Percentiles rank a stretch among this genome's conserved stretches.
These are phyloP conservation scores for Machimus atricapillus DNA, from an alignment of 2,888 invertebrate genomes.

Conservation along the genomic window DNA sequence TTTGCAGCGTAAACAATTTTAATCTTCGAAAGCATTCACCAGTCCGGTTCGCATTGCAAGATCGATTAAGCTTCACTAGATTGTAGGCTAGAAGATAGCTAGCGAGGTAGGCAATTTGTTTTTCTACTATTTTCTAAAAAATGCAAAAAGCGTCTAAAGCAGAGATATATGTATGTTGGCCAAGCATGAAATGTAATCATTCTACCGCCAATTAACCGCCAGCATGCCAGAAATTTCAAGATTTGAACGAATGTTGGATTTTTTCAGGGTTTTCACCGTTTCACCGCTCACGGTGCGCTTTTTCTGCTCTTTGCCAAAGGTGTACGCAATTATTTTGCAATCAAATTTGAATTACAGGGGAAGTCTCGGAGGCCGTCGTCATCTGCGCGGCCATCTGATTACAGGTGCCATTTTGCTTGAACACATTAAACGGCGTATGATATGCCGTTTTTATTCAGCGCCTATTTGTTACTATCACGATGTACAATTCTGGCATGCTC, in stretches of 20 bases:
- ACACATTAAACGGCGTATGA: slow-evolving; percentile 26
- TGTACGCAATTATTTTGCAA: slow-evolving; percentile 40
- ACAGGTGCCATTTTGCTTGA: slow-evolving; percentile 12
- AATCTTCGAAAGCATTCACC: not conserved
- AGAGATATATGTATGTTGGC: not conserved
- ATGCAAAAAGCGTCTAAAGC: not conserved
- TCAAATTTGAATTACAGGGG: slow-evolving; percentile 41
- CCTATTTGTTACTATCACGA: slow-evolving; percentile 23
- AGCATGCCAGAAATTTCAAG: slow-evolving; percentile 9
- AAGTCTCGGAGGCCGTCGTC: slow-evolving; percentile 17
- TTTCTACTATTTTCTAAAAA: slow-evolving; percentile 4
- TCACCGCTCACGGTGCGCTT: not conserved
- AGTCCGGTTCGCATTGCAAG: not conserved
- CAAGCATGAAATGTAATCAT: slow-evolving; percentile 29
- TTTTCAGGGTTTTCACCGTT: not conserved
- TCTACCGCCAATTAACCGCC: slow-evolving; percentile 20
- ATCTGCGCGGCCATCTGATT: slow-evolving; percentile 11
- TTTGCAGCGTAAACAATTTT: not conserved
- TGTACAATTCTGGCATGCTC: slow-evolving; percentile 1
- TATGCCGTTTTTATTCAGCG: slow-evolving; percentile 31
- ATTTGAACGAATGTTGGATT: not conserved
- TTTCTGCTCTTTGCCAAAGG: not conserved
- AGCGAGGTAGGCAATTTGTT: not conserved
- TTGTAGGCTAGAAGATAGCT: not conserved
- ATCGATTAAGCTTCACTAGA: not conserved